Evolutionary conservation across 2,888 invertebrate species (phyloP).

Genomic region (Sepioteuthis lessoniana): DNA sequence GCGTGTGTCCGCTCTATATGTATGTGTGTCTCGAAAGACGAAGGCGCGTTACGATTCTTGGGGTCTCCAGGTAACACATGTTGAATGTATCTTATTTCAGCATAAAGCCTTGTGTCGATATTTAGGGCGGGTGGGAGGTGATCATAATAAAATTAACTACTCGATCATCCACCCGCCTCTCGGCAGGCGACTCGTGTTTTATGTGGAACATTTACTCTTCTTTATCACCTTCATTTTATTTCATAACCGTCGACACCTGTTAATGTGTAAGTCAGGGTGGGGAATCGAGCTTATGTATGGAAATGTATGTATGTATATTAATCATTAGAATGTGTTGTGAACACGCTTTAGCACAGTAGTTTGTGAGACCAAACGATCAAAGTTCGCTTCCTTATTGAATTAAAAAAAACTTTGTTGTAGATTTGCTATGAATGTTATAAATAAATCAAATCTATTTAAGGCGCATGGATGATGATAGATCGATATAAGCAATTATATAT

Average conservation of each 20-base stretch:
- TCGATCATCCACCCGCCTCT: background rate
- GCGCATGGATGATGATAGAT: too few relatives aligned
- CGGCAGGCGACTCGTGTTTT: background rate
- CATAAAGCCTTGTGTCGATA: slow-evolving; percentile 8
- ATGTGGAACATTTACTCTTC: background rate
- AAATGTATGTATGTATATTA: background rate
- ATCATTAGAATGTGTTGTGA: background rate
- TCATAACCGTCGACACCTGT: slow-evolving; percentile 23
- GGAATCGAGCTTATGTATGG: background rate
- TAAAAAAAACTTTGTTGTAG: background rate
- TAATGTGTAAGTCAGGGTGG: background rate
- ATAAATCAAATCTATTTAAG: too few relatives aligned
- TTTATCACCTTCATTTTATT: slow-evolving; percentile 20
- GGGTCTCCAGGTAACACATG: background rate
- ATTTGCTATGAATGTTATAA: background rate
- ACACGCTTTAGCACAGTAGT: background rate
- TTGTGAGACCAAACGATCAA: background rate
- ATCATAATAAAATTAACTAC: background rate
- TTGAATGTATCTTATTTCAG: background rate
- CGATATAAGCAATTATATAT: too few relatives aligned
- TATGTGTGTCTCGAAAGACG: background rate
- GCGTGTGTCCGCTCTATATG: background rate
- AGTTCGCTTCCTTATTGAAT: background rate
- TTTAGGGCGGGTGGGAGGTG: background rate
- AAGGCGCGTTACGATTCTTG: background rate